These are phyloP conservation scores for Tetragonula clypearis DNA, from an alignment of 1,140 invertebrate species.

Conservation along the genomic window DNA sequence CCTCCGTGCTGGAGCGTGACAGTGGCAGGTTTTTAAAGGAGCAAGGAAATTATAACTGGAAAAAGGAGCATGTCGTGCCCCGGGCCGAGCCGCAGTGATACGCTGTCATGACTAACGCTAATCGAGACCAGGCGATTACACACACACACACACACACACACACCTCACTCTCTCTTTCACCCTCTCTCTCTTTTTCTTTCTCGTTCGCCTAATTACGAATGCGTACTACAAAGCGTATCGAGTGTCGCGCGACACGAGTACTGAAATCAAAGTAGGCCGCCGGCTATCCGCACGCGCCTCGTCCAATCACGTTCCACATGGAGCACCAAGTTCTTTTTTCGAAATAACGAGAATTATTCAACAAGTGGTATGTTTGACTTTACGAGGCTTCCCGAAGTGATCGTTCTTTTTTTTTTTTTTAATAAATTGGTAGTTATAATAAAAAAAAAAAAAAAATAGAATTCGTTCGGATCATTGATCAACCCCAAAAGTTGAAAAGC, in stretches of 20 bases:
- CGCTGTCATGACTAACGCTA: conserved; percentile 62
- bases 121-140: conserved; percentile 41
- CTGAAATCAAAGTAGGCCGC: conserved; percentile 21
- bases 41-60: conserved; percentile 66
- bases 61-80: conserved; percentile 66
- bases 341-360: too few relatives aligned
- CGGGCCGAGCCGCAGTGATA: neutral
- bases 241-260: conserved; percentile 37
- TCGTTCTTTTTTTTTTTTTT: too few relatives aligned
- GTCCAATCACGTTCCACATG: conserved; percentile 2
- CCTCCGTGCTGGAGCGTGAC: conserved; percentile 73
- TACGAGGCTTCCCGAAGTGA: too few relatives aligned
- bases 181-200: neutral
- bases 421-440: too few relatives aligned
- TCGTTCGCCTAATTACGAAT: conserved; percentile 61
- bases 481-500: too few relatives aligned
- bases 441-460: too few relatives aligned
- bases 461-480: too few relatives aligned
- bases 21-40: conserved; percentile 64
- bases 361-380: too few relatives aligned
- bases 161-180: too few relatives aligned
- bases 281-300: conserved; percentile 18
- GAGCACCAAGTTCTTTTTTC: too few relatives aligned
- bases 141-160: too few relatives aligned
- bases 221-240: conserved; percentile 40